Evolutionary conservation across 2,888 invertebrate genomes (phyloP).

Genomic region (Eudasyphora cyanicolor): DNA sequence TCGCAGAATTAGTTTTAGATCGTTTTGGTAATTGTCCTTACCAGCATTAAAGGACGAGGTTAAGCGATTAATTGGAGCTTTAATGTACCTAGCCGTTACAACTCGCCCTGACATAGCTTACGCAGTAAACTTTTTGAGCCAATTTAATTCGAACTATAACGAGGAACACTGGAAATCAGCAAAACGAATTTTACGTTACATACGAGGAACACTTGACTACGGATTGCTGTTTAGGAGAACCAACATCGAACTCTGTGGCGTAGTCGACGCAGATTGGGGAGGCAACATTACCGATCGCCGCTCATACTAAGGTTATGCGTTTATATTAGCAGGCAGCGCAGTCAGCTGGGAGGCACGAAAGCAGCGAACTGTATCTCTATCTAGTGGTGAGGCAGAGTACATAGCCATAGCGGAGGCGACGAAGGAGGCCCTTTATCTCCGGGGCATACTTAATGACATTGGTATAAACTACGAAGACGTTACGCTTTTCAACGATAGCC

Average conservation of each 20-base stretch:
- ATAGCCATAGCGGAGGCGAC: slow-evolving; percentile 59
- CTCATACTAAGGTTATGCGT: slow-evolving; percentile 65
- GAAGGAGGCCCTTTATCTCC: slow-evolving; percentile 60
- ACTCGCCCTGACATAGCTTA: slow-evolving; percentile 60
- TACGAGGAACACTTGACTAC: slow-evolving; percentile 52
- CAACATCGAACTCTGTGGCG: slow-evolving; percentile 38
- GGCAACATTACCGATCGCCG: slow-evolving; percentile 50
- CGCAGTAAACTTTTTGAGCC: slow-evolving; percentile 58
- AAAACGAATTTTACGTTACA: slow-evolving; percentile 59
- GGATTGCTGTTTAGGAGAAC: slow-evolving; percentile 50
- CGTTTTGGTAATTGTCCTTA: slow-evolving; percentile 49
- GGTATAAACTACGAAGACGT: slow-evolving; percentile 34
- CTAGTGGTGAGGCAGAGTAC: slow-evolving; percentile 65
- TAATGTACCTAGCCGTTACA: slow-evolving; percentile 63
- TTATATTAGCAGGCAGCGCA: slow-evolving; percentile 53
- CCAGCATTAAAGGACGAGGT: slow-evolving; percentile 44
- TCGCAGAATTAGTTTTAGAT: slow-evolving; percentile 56
- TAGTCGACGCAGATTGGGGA: slow-evolving; percentile 66
- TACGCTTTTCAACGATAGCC: slow-evolving; percentile 62
- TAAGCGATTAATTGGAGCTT: slow-evolving; percentile 63
- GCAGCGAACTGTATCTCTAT: slow-evolving; percentile 60
- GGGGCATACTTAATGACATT: slow-evolving; percentile 47
- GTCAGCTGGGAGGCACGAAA: slow-evolving; percentile 67
- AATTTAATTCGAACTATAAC: slow-evolving; percentile 59
- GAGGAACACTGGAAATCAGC: slow-evolving; percentile 64